A percentile compares a stretch with the other conserved stretches of the same genome.
Evolutionary conservation across 2,797 vertebrate species (phyloP).

Genomic region (Threskiornis aethiopicus): DNA sequence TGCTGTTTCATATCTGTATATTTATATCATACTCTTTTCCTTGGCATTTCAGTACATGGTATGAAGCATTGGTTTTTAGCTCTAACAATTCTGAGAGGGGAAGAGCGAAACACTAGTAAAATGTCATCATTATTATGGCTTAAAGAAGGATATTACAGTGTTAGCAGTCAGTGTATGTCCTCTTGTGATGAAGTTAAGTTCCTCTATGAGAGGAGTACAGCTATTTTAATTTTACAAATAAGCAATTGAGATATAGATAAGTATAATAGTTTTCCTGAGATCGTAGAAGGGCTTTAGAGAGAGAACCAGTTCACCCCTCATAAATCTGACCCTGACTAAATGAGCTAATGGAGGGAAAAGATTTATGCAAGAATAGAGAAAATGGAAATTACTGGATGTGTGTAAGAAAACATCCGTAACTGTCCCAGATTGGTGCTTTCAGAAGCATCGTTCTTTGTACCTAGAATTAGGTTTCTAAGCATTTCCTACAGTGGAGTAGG

Average conservation of each 20-base stretch:
- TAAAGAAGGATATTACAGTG: conserved; percentile 5
- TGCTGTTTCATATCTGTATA: conserved; percentile 24
- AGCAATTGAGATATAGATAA: not conserved
- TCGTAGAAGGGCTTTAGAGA: not conserved
- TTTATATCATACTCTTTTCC: conserved; percentile 21
- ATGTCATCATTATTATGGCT: conserved; percentile 18
- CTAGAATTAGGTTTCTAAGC: not conserved
- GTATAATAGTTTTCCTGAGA: not conserved
- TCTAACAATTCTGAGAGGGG: not conserved
- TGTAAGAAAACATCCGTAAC: not conserved
- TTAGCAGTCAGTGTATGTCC: not conserved
- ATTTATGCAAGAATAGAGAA: not conserved
- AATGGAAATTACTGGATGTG: not conserved
- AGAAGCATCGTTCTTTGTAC: not conserved
- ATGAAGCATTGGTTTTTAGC: not conserved
- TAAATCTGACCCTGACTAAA: not conserved
- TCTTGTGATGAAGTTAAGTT: not conserved
- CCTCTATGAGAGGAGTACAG: not conserved
- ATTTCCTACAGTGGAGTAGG: not conserved
- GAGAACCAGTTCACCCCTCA: not conserved
- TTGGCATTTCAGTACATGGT: conserved; percentile 1
- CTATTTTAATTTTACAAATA: conserved; percentile 34
- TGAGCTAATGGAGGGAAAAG: not conserved
- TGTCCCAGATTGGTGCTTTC: not conserved
- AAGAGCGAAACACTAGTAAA: not conserved